phyloP scores from a whole-genome alignment of 2,113 vertebrate species.

The Zapus hudsonius region DNA sequence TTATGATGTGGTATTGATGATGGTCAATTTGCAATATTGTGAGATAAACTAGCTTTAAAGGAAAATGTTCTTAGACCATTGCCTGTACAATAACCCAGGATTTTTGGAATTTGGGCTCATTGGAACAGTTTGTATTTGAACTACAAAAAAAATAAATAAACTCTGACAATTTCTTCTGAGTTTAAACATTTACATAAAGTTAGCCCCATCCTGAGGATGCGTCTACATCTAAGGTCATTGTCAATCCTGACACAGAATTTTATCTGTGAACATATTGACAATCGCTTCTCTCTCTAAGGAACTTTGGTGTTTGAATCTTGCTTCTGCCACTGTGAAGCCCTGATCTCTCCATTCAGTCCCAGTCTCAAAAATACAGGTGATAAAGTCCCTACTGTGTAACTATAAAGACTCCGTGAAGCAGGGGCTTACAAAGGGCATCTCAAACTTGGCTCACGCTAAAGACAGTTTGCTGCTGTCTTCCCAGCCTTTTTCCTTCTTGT shows the following conservation, averaged over 20 bases:
- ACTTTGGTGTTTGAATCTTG: neutral
- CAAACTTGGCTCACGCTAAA: neutral
- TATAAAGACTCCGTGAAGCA: neutral
- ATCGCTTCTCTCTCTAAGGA: neutral
- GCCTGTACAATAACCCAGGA: too few relatives aligned
- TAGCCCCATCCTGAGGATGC: neutral
- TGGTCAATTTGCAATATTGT: neutral
- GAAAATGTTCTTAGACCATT: neutral
- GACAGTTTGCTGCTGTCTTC: too few relatives aligned
- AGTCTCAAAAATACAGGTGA: neutral
- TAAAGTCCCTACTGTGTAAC: neutral
- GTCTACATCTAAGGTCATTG: neutral
- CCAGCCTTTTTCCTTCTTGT: neutral
- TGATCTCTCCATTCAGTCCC: neutral
- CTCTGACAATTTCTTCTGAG: neutral
- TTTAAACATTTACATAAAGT: neutral
- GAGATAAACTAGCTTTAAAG: neutral
- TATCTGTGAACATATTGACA: neutral
- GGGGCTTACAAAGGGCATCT: neutral
- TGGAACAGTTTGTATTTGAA: neutral
- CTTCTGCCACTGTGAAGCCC: neutral
- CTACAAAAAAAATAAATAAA: neutral
- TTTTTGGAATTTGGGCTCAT: neutral
- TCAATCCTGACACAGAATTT: neutral
- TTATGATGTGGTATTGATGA: neutral